These are phyloP conservation scores for Alcedo atthis DNA, from an alignment of 2,797 vertebrate species.

Conservation along the genomic window DNA sequence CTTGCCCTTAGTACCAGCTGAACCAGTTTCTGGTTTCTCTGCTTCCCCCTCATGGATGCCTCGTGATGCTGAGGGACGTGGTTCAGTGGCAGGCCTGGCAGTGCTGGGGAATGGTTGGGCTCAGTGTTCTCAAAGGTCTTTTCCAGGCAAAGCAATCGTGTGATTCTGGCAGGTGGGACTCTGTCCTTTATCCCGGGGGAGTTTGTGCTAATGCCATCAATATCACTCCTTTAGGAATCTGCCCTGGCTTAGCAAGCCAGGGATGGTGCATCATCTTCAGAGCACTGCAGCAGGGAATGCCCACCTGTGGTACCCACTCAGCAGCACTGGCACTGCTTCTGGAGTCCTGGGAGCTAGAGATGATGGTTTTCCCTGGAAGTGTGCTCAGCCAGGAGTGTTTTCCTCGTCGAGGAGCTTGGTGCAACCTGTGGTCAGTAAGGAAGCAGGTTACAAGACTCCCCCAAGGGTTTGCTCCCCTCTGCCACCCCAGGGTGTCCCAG, in stretches of 20 bases:
- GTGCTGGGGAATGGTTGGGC: not conserved
- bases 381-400: not conserved
- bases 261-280: fast-evolving
- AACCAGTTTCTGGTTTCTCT: not conserved
- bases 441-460: not conserved
- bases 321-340: not conserved
- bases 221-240: not conserved
- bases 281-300: fast-evolving
- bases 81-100: not conserved
- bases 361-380: not conserved
- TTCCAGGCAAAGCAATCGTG: not conserved
- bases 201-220: not conserved
- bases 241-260: not conserved
- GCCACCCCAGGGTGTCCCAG: not conserved
- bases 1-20: not conserved
- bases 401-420: not conserved
- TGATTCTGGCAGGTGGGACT: not conserved
- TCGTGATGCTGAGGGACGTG: not conserved
- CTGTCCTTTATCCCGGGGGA: not conserved
- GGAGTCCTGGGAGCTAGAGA: not conserved
- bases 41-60: not conserved
- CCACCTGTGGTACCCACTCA: fast-evolving
- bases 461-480: not conserved
- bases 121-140: not conserved
- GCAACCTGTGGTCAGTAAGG: fast-evolving